Evolutionary conservation across 2,797 vertebrate genomes (phyloP).

Genomic region (Hylomyscus alleni): DNA sequence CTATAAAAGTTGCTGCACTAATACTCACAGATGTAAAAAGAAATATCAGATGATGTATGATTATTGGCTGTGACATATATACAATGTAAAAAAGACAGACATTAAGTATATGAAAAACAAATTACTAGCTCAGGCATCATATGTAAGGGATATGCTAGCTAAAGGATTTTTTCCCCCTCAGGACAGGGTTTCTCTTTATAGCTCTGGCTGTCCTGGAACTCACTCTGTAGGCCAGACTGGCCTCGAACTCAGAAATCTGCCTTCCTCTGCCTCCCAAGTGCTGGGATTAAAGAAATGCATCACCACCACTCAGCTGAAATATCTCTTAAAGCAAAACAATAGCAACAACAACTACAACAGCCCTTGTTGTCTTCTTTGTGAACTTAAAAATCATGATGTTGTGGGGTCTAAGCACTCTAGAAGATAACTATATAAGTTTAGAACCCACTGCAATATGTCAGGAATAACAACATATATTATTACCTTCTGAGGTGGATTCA

Average conservation of each 20-base stretch:
- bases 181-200: no score
- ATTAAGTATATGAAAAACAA: background rate
- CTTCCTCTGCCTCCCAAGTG: no score
- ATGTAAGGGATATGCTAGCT: constrained; percentile 12
- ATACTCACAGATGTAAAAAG: background rate
- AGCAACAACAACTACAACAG: background rate
- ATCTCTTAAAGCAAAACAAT: background rate
- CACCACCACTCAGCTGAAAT: no score
- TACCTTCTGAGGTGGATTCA: background rate
- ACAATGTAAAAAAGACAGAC: background rate
- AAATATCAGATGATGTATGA: background rate
- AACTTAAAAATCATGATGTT: background rate
- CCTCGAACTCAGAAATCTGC: no score
- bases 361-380: background rate
- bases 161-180: background rate
- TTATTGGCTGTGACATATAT: background rate
- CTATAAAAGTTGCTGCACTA: background rate
- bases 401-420: background rate
- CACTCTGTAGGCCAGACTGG: no score
- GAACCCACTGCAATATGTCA: background rate
- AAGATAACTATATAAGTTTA: background rate
- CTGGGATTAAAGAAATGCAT: no score
- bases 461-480: background rate
- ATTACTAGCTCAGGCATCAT: background rate
- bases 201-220: no score